phyloP scores from a whole-genome alignment of 2,888 invertebrate genomes.

The Gisinianus flammeolus region DNA sequence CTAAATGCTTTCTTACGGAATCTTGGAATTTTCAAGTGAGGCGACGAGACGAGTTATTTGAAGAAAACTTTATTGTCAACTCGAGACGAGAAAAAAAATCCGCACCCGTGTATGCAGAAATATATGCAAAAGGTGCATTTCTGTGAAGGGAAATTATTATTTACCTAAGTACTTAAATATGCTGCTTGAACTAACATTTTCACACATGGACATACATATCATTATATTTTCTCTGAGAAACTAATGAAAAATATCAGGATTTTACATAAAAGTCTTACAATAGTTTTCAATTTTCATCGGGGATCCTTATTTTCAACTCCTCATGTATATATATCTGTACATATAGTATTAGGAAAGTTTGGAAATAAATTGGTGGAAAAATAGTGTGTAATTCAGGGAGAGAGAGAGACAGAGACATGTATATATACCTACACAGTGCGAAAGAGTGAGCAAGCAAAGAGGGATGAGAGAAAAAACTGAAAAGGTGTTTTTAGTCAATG shows the following conservation, averaged over 20 bases:
- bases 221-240: no score
- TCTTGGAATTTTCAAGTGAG: background rate
- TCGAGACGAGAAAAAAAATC: no score
- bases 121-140: no score
- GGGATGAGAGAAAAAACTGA: background rate
- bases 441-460: background rate
- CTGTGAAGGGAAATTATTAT: no score
- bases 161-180: no score
- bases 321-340: background rate
- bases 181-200: no score
- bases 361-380: background rate
- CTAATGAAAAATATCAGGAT: no score
- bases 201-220: no score
- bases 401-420: background rate
- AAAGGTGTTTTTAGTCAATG: slow-evolving; percentile 45
- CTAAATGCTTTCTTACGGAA: background rate
- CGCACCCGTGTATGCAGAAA: no score
- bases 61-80: background rate
- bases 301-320: background rate
- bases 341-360: background rate
- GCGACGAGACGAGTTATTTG: background rate
- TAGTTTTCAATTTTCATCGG: no score
- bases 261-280: no score
- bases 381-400: background rate
- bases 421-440: background rate